These are phyloP conservation scores for Caloenas nicobarica DNA, from an alignment of 2,113 vertebrate species.

Conservation along the genomic window DNA sequence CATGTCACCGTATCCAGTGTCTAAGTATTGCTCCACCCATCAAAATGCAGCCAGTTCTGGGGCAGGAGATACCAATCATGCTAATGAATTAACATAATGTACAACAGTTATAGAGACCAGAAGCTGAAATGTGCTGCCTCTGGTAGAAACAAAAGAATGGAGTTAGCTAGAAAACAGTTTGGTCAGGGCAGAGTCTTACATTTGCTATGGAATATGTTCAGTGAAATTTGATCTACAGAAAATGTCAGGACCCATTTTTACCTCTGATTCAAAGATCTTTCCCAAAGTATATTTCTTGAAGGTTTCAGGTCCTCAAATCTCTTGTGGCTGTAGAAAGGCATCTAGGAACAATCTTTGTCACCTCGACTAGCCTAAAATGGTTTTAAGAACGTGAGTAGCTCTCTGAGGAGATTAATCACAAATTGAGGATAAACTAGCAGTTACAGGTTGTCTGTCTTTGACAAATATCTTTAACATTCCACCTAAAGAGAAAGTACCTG, in stretches of 20 bases:
- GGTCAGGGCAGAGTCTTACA: neutral
- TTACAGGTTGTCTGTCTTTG: neutral
- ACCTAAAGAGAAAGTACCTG: conserved; percentile 16
- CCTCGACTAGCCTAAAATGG: neutral
- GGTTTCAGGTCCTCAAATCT: neutral
- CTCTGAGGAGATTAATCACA: neutral
- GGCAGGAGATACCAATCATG: neutral
- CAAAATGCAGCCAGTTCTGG: neutral
- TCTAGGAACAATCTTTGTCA: neutral
- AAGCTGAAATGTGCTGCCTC: neutral
- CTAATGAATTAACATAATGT: neutral
- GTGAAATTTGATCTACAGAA: neutral
- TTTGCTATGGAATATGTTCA: neutral
- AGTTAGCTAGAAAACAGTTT: neutral
- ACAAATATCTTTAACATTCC: neutral
- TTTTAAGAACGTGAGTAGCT: neutral
- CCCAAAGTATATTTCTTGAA: neutral
- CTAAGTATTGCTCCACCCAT: neutral
- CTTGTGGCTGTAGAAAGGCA: neutral
- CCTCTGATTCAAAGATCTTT: neutral
- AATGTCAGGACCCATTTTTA: neutral
- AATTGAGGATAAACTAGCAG: neutral
- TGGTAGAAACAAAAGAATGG: neutral
- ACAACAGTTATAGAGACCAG: neutral
- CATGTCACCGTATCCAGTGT: neutral